These are phyloP conservation scores for Plemyria rubiginata DNA, from an alignment of 2,888 invertebrate species.

Conservation along the genomic window DNA sequence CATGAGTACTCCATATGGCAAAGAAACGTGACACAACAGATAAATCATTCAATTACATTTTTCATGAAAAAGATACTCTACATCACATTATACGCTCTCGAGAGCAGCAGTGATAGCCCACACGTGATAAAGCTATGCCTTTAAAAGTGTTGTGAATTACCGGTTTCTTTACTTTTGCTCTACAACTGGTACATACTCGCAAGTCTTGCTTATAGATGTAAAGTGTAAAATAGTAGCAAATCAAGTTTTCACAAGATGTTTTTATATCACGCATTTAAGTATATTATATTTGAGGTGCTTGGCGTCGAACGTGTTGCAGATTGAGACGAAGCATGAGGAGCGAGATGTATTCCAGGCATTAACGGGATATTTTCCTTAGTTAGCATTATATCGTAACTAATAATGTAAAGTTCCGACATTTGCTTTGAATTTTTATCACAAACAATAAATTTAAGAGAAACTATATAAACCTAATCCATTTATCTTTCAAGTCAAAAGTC, in stretches of 20 bases:
- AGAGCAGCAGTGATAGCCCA: slow-evolving; percentile 45
- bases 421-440: not conserved
- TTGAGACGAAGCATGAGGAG: slow-evolving; percentile 6
- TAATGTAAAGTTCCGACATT: not conserved
- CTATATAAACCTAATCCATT: not conserved
- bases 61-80: slow-evolving; percentile 65
- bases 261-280: slow-evolving; percentile 45
- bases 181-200: slow-evolving; percentile 36
- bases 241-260: slow-evolving; percentile 48
- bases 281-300: slow-evolving; percentile 36
- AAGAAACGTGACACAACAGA: slow-evolving; percentile 79
- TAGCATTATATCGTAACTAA: not conserved
- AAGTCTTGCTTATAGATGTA: slow-evolving; percentile 35
- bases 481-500: slow-evolving; percentile 4
- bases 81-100: slow-evolving; percentile 48
- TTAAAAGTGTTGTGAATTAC: slow-evolving; percentile 42
- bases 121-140: slow-evolving; percentile 46
- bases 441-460: not conserved
- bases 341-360: slow-evolving; percentile 1
- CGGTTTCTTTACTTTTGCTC: slow-evolving; percentile 46
- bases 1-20: slow-evolving; percentile 83
- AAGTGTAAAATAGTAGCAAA: slow-evolving; percentile 46
- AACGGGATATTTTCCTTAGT: slow-evolving; percentile 5
- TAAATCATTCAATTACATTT: slow-evolving; percentile 83
- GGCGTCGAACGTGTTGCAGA: slow-evolving; percentile 10